Conservation (phyloP, 2,797 vertebrate species). For the Ambastaia sidthimunki region DNA sequence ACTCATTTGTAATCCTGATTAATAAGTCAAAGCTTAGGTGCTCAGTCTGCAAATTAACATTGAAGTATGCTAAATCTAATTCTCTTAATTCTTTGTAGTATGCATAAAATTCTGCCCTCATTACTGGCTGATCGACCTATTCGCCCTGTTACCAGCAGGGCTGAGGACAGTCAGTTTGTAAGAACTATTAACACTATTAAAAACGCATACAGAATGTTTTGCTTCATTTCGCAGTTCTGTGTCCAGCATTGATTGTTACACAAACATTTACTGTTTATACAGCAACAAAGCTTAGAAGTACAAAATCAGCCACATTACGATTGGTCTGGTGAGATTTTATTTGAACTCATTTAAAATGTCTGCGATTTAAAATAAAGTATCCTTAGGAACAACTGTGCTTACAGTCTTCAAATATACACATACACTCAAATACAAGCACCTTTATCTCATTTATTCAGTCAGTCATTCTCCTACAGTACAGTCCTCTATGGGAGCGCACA, state of each 20-base stretch:
- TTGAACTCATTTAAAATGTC: constrained; percentile 62
- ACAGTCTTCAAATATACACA: constrained; percentile 43
- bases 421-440: constrained; percentile 41
- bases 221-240: neutral
- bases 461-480: constrained; percentile 23
- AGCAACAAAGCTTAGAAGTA: neutral
- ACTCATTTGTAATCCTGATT: constrained; percentile 8
- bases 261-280: neutral
- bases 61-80: neutral
- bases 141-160: neutral
- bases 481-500: constrained; percentile 44
- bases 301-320: constrained; percentile 8
- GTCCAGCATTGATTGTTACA: neutral
- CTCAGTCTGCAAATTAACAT: neutral
- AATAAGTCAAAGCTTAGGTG: neutral
- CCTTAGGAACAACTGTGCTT: constrained; percentile 59
- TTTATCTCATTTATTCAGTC: constrained; percentile 21
- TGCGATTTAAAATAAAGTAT: constrained; percentile 63
- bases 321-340: constrained; percentile 67
- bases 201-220: neutral
- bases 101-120: neutral
- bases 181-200: constrained; percentile 24
- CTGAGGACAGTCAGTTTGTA: neutral
- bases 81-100: neutral
- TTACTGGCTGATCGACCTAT: constrained; percentile 72